Conservation (phyloP, 2,888 invertebrate genomes). For the Mythimna impura region DNA sequence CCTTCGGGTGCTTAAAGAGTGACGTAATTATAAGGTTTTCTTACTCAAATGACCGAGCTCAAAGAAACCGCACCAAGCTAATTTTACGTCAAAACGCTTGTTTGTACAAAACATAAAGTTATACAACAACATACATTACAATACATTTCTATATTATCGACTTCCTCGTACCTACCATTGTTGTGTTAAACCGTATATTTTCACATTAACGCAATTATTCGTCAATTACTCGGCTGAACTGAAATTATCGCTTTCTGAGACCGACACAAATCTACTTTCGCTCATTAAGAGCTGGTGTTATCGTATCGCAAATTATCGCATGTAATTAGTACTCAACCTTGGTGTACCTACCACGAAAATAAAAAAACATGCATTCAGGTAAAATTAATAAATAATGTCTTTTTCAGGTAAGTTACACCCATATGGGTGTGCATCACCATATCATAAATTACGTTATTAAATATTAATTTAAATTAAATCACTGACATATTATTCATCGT, state of each 20-base stretch:
- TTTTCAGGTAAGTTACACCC: no score
- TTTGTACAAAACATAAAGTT: conserved; percentile 64
- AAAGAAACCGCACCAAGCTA: conserved; percentile 47
- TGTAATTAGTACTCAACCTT: conserved; percentile 72
- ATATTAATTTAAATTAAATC: no score
- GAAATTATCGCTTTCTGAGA: conserved; percentile 79
- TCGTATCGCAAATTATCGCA: conserved; percentile 83
- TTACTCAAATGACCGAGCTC: conserved; percentile 27
- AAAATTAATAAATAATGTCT: background rate
- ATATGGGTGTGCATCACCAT: no score
- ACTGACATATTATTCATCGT: no score
- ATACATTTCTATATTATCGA: conserved; percentile 74
- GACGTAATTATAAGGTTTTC: conserved; percentile 26
- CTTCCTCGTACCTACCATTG: conserved; percentile 85
- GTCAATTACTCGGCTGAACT: conserved; percentile 86
- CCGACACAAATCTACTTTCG: conserved; percentile 82
- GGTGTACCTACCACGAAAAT: conserved; percentile 30
- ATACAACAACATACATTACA: conserved; percentile 68
- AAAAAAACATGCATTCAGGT: background rate
- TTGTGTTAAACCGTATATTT: conserved; percentile 88
- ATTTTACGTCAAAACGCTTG: conserved; percentile 52
- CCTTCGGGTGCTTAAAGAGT: conserved; percentile 14
- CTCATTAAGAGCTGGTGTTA: conserved; percentile 82
- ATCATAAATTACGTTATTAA: no score
- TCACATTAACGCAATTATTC: conserved; percentile 89